Base-by-base conservation (phyloP, 2,113 vertebrate genomes). In the Solenodon paradoxus region DNA sequence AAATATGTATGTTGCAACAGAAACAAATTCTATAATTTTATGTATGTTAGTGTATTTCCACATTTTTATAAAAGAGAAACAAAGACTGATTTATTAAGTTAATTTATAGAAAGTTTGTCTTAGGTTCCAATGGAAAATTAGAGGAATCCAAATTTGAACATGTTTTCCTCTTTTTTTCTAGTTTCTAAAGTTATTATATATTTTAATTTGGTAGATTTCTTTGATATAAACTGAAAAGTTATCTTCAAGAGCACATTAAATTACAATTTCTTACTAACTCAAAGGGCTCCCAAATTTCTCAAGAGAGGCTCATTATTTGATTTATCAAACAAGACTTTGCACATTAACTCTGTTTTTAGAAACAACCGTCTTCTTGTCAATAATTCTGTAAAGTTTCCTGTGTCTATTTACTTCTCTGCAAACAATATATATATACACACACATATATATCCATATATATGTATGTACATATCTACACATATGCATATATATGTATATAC, bases 391-490 rank as follows among this genome's bases (percentile, higher is more conserved):
- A n/a, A n/a, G 35, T 19, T n/a, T 22, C 32, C 64, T 10, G 9
- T 4, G 2, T 32, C 16, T 15, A 0, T 20, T 20, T 22, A 13
- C 5, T 38, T n/a, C n/a, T n/a, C n/a, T n/a, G n/a, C n/a, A n/a
- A n/a, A n/a, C n/a, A n/a, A n/a, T n/a, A n/a, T n/a, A n/a, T n/a
- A n/a, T n/a, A n/a, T n/a, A n/a, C n/a, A n/a, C n/a, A n/a, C n/a
- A n/a, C n/a, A n/a, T n/a, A n/a, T n/a, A n/a, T n/a, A n/a, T n/a
- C n/a, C n/a, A n/a, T n/a, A n/a, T n/a, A n/a, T n/a, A n/a, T n/a
- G n/a, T n/a, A n/a, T n/a, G n/a, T n/a, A n/a, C n/a, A n/a, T n/a
- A n/a, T n/a, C n/a, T n/a, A n/a, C n/a, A n/a, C n/a, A n/a, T n/a
- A n/a, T n/a, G n/a, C n/a, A n/a, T n/a, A n/a, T n/a, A n/a, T n/a